Evolutionary conservation across 2,113 vertebrate genomes (phyloP), one percentile per base, ranked within the genome.

Genomic region (Cichladusa arquata): DNA sequence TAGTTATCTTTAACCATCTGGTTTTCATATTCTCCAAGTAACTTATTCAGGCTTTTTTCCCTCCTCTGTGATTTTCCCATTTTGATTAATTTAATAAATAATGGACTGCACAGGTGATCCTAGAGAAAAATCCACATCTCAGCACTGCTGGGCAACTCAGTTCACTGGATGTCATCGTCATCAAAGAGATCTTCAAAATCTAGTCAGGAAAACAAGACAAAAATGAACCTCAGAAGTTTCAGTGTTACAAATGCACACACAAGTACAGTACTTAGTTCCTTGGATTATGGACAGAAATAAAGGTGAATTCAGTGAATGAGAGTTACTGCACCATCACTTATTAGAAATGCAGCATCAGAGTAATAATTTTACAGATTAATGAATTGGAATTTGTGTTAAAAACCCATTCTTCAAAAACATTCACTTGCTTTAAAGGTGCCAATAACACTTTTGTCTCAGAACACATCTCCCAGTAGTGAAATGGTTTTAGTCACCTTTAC

Each of bases 111-210:
- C 28, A 44, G 58, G 64, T 0, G 38, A 88, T 92, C 66, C 72
- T 64, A 77, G 67, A 91, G 89, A 86, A 80, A 81, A 81, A 70
- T 95, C 79, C 85, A 60, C 58, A 76, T 81, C 73, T 93, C 72
- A 57, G 81, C 91, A 87, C 25, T 33, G 74, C 84, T 60, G 84
- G 85, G 42, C 34, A 61, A 19, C 16, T 29, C 29, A 45, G 64
- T 84, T 99, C 98, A 99, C 97, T 98, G 98, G 95, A 99, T 98
- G 97, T 99, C 99, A 29, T 99, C 98, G 6, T 99, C 99, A 92
- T 99, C 99, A 91, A 98, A 99, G 56, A 99, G 98, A 96, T 99
- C 98, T 98, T 99, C 98, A 96, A 99, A 99, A 96, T 98, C 99
- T 99, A 83, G 81, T 72, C 50, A 80, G 84, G 90, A 95, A 96